A percentile compares a stretch with the other conserved stretches of the same genome.
phyloP scores from a whole-genome alignment of 2,797 vertebrate species.

The Parauchenoglanis punctatus region DNA sequence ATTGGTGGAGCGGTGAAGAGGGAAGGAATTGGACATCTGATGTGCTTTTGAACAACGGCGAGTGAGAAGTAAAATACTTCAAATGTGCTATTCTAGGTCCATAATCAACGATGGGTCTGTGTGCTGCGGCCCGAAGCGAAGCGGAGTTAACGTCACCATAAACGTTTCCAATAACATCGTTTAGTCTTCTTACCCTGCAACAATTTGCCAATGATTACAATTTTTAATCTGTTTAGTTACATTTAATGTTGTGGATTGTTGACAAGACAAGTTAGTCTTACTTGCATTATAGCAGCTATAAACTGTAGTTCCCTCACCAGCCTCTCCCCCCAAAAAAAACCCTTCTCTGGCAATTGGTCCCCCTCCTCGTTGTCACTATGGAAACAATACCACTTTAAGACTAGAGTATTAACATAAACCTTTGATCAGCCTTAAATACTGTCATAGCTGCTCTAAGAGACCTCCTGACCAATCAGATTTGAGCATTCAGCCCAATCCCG shows the following conservation, averaged over 20 bases:
- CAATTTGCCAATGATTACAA: background rate
- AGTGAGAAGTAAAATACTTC: background rate
- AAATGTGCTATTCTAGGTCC: background rate
- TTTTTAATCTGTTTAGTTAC: background rate
- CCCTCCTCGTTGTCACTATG: background rate
- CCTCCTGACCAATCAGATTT: background rate
- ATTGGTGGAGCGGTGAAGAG: conserved; percentile 17
- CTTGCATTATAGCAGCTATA: too few species aligned
- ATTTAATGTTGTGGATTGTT: too few species aligned
- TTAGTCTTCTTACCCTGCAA: background rate
- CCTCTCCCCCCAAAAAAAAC: too few species aligned
- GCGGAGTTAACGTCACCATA: background rate
- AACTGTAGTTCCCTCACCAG: too few species aligned
- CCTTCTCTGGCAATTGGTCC: too few species aligned
- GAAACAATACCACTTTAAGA: background rate
- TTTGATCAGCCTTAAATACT: background rate
- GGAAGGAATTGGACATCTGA: background rate
- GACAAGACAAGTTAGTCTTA: too few species aligned
- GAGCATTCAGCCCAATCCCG: background rate
- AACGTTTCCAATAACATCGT: background rate
- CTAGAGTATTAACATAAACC: background rate
- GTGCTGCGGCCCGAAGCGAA: background rate
- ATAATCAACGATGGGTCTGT: background rate
- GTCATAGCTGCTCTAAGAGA: background rate
- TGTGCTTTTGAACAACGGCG: background rate